phyloP scores from a whole-genome alignment of 1,140 invertebrate genomes.

The Bombus difficillimus region DNA sequence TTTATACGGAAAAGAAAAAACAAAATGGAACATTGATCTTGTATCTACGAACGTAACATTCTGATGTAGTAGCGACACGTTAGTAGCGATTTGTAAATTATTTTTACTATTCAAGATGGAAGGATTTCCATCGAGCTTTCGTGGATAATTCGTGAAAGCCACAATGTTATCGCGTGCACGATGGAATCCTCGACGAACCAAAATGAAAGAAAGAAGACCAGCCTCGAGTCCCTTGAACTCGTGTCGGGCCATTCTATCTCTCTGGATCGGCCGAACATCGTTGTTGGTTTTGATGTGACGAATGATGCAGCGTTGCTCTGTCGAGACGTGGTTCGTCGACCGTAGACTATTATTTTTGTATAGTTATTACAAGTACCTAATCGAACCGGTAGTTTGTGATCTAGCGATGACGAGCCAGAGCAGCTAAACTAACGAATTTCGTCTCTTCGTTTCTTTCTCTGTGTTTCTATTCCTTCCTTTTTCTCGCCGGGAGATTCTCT shows the following conservation, averaged over 20 bases:
- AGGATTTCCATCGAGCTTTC: background rate
- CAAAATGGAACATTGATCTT: conserved; percentile 19
- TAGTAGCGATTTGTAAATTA: conserved; percentile 56
- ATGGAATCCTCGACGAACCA: conserved; percentile 31
- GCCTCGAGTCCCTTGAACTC: conserved; percentile 31
- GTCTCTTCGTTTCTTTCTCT: background rate
- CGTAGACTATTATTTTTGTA: conserved; percentile 16
- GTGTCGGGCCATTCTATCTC: conserved; percentile 26
- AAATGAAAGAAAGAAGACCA: conserved; percentile 14
- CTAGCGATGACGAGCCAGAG: background rate
- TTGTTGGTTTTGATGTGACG: background rate
- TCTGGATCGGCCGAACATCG: background rate
- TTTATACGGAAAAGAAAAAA: background rate
- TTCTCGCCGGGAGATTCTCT: background rate
- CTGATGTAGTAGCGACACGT: conserved; percentile 36
- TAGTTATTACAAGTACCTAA: background rate
- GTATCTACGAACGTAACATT: conserved; percentile 43
- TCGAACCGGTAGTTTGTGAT: background rate
- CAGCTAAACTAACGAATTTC: background rate
- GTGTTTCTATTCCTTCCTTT: background rate
- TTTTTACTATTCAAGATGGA: conserved; percentile 34
- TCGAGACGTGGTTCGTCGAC: background rate
- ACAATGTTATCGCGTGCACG: too few relatives aligned
- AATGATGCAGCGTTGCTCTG: background rate
- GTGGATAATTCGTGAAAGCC: background rate